Evolutionary conservation across 1,140 invertebrate species (phyloP).

Genomic region (Magallana gigas): DNA sequence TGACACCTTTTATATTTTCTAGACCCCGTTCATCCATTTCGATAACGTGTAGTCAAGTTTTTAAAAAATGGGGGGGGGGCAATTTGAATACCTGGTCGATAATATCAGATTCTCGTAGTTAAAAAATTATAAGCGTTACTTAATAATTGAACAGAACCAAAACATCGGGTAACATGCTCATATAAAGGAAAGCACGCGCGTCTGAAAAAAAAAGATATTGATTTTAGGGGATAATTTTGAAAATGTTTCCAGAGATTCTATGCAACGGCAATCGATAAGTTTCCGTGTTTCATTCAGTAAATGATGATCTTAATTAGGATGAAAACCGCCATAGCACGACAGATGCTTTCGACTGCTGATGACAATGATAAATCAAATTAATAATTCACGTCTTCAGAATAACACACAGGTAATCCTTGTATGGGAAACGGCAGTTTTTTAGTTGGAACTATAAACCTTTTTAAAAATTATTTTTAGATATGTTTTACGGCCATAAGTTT

Average conservation of each 20-base stretch:
- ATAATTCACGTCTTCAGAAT: neutral
- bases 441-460: neutral
- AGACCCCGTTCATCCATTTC: neutral
- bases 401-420: neutral
- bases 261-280: neutral
- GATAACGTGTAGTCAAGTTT: neutral
- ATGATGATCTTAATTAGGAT: neutral
- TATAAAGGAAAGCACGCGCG: neutral
- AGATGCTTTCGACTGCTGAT: neutral
- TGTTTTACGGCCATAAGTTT: neutral
- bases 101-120: neutral
- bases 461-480: neutral
- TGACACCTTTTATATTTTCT: conserved; percentile 32
- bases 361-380: neutral
- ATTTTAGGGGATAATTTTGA: conserved; percentile 11
- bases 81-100: neutral
- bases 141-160: neutral
- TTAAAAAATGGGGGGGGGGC: neutral
- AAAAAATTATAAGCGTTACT: conserved; percentile 20
- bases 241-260: neutral
- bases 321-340: neutral
- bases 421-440: neutral
- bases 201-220: neutral
- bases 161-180: neutral
- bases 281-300: neutral